Evolutionary conservation across 2,797 vertebrate species (phyloP).

Genomic region (Phoxinus dragarum): DNA sequence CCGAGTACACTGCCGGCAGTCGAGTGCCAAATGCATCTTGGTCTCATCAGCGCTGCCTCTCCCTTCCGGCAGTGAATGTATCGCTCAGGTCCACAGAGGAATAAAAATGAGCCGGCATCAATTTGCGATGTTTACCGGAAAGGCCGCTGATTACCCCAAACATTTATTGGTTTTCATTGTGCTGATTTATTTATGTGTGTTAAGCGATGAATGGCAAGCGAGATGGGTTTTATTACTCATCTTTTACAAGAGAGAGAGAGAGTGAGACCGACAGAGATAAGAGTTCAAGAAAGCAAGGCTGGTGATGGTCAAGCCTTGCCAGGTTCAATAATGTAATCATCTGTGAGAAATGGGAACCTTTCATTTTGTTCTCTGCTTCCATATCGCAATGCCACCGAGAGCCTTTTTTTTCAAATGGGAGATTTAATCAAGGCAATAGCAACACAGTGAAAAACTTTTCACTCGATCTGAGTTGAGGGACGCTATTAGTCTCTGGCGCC

Average conservation of each 20-base stretch:
- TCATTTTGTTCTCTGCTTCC: constrained; percentile 62
- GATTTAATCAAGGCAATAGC: constrained; percentile 77
- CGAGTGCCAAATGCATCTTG: constrained; percentile 71
- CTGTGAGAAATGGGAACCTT: constrained; percentile 72
- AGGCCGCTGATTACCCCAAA: constrained; percentile 69
- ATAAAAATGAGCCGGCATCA: constrained; percentile 58
- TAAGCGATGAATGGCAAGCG: constrained; percentile 61
- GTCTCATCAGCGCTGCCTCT: constrained; percentile 63
- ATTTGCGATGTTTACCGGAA: constrained; percentile 70
- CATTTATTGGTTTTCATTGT: constrained; percentile 72
- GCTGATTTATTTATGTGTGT: constrained; percentile 71
- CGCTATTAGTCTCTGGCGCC: constrained; percentile 55
- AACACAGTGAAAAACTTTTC: constrained; percentile 64
- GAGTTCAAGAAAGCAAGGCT: constrained; percentile 37
- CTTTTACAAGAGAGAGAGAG: constrained; percentile 42
- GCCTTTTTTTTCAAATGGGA: constrained; percentile 63
- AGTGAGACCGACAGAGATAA: constrained; percentile 11
- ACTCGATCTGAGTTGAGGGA: constrained; percentile 74
- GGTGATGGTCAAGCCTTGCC: constrained; percentile 66
- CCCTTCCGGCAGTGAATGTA: constrained; percentile 63
- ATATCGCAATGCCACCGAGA: constrained; percentile 61
- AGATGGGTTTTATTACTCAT: constrained; percentile 46
- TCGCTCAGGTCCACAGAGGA: constrained; percentile 46
- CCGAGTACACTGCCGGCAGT: constrained; percentile 66
- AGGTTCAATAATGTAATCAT: constrained; percentile 72